phyloP scores from a whole-genome alignment of 2,888 invertebrate species.

The Alviniconcha strummeri region DNA sequence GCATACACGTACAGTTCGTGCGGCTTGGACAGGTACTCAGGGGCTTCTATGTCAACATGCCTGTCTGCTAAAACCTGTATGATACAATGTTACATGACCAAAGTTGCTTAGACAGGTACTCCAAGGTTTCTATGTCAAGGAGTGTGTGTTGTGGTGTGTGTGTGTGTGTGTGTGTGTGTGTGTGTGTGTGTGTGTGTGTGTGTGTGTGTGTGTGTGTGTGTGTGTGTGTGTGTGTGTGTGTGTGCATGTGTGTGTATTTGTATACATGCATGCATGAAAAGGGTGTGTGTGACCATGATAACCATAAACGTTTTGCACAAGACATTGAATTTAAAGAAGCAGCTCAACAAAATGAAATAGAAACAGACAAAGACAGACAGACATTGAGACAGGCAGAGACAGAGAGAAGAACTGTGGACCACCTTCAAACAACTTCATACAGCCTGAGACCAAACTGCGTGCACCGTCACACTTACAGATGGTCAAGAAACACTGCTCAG shows the following conservation, averaged over 20 bases:
- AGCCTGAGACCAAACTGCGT: too few species aligned
- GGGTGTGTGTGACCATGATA: too few species aligned
- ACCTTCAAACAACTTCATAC: too few species aligned
- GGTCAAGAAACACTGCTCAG: too few species aligned
- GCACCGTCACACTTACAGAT: too few species aligned
- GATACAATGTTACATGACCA: background rate
- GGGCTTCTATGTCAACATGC: constrained; percentile 56
- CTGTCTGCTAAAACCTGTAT: constrained; percentile 49
- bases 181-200: constrained; percentile 19
- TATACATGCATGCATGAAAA: too few species aligned
- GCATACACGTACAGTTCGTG: constrained; percentile 49
- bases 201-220: constrained; percentile 13
- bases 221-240: background rate
- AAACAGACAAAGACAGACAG: too few species aligned
- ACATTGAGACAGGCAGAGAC: too few species aligned
- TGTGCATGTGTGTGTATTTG: background rate
- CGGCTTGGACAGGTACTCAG: constrained; percentile 53
- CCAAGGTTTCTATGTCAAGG: background rate
- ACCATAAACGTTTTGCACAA: too few species aligned
- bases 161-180: constrained; percentile 17
- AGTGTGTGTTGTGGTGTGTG: background rate
- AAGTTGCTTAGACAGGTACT: background rate
- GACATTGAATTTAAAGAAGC: background rate
- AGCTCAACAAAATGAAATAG: background rate
- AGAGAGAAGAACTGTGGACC: too few species aligned